These are phyloP conservation scores for Epinotia brunnichana DNA, from an alignment of 2,888 invertebrate genomes.

Conservation along the genomic window DNA sequence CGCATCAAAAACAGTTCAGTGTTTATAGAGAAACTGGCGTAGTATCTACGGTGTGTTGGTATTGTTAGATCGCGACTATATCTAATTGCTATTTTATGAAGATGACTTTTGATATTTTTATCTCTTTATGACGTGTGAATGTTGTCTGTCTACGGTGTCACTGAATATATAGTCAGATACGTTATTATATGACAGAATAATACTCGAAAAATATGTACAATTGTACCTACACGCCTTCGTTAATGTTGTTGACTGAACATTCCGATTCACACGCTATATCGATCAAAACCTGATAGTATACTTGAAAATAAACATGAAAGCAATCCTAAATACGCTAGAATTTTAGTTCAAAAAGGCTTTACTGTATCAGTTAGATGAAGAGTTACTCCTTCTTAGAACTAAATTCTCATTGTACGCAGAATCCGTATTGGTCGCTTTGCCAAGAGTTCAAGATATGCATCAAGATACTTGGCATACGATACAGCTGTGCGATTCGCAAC, in stretches of 20 bases:
- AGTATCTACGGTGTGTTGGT: too few species aligned
- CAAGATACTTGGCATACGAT: conserved; percentile 45
- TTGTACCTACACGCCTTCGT: too few species aligned
- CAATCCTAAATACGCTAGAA: conserved; percentile 16
- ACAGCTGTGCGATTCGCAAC: conserved; percentile 8
- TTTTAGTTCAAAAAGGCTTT: not conserved
- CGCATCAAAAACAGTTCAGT: too few species aligned
- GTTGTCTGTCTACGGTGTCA: too few species aligned
- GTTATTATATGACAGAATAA: too few species aligned
- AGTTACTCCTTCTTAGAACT: conserved; percentile 2
- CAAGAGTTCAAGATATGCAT: conserved; percentile 46
- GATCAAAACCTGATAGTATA: not conserved
- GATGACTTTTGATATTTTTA: too few species aligned
- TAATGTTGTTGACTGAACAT: not conserved
- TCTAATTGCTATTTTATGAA: too few species aligned
- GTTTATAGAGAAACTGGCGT: too few species aligned
- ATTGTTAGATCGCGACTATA: too few species aligned
- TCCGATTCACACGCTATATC: not conserved
- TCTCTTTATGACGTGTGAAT: too few species aligned
- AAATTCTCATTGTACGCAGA: conserved; percentile 2
- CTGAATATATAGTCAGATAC: too few species aligned
- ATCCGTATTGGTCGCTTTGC: conserved; percentile 35
- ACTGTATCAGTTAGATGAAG: not conserved
- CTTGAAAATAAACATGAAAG: not conserved
- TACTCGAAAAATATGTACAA: too few species aligned